Evolutionary conservation across 2,888 invertebrate species (phyloP).

Genomic region (Athalia rosae): DNA sequence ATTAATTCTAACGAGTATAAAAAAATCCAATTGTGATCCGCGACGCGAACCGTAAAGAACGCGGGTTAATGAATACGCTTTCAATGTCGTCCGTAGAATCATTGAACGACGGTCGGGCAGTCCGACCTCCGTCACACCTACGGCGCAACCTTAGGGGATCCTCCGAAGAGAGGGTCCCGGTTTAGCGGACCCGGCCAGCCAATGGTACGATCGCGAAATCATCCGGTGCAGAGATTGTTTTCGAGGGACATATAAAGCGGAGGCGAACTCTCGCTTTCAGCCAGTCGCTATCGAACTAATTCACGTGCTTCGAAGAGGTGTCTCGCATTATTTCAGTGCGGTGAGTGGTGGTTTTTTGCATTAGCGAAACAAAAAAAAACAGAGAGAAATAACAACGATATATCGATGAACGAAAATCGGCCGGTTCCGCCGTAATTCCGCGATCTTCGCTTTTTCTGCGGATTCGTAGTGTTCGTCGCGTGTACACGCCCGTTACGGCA

Average conservation of each 20-base stretch:
- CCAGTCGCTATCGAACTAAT: slow-evolving; percentile 39
- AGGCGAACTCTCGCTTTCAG: slow-evolving; percentile 40
- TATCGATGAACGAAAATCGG: no score
- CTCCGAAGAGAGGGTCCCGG: slow-evolving; percentile 24
- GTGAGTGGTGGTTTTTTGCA: slow-evolving; percentile 28
- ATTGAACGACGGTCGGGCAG: background rate
- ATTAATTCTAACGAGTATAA: no score
- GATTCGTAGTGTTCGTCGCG: no score
- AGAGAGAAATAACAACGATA: background rate
- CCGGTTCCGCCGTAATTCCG: no score
- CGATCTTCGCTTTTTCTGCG: no score
- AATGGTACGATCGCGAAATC: slow-evolving; percentile 23
- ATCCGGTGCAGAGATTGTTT: slow-evolving; percentile 39
- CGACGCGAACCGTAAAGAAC: background rate
- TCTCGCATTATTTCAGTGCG: slow-evolving; percentile 38
- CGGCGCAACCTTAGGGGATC: slow-evolving; percentile 26
- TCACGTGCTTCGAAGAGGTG: slow-evolving; percentile 41
- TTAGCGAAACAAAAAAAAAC: background rate
- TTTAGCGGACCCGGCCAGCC: background rate
- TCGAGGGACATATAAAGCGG: slow-evolving; percentile 39
- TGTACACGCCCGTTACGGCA: no score
- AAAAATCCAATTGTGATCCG: background rate
- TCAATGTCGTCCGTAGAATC: slow-evolving; percentile 19
- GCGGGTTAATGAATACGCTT: slow-evolving; percentile 4
- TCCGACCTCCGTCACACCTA: slow-evolving; percentile 7